Percentiles rank a stretch among this genome's conserved stretches.
These are phyloP conservation scores for Diabrotica balteata DNA, from an alignment of 2,888 invertebrate species.

Conservation along the genomic window DNA sequence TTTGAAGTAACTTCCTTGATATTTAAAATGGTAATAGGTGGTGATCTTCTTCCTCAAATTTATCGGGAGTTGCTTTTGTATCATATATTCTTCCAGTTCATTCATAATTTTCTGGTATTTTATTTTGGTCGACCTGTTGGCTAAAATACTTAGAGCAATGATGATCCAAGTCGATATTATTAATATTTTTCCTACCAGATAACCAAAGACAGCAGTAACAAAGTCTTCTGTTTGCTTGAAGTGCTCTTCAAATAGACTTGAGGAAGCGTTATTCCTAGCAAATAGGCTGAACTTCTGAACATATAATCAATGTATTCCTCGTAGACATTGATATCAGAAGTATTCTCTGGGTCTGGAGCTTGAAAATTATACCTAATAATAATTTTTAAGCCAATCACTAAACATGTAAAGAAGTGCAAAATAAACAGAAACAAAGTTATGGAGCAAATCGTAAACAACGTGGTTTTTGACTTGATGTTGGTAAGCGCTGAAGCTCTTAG, in stretches of 20 bases:
- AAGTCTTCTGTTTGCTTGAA: conserved; percentile 27
- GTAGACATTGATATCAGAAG: neutral
- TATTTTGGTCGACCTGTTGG: conserved; percentile 43
- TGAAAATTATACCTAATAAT: conserved; percentile 1
- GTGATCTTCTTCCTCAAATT: conserved; percentile 54
- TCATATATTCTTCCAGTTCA: conserved; percentile 56
- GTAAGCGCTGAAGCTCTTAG: neutral
- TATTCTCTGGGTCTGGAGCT: conserved; percentile 9
- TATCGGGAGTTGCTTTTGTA: conserved; percentile 56
- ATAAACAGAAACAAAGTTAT: neutral
- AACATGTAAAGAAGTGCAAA: neutral
- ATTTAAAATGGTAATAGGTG: conserved; percentile 57
- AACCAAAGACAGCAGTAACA: conserved; percentile 29
- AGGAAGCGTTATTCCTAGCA: neutral
- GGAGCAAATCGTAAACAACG: neutral
- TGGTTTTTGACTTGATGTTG: conserved; percentile 2
- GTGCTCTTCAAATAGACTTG: neutral
- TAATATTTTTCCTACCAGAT: conserved; percentile 38
- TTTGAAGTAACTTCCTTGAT: conserved; percentile 57
- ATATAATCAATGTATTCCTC: conserved; percentile 3
- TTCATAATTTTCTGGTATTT: conserved; percentile 58
- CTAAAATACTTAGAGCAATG: conserved; percentile 18
- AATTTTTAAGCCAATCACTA: neutral
- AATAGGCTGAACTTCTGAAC: conserved; percentile 5
- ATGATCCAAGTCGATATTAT: conserved; percentile 33